Percentiles rank a stretch among this genome's conserved stretches.
Evolutionary conservation across 1,140 invertebrate genomes (phyloP).

Genomic region (Forficula auricularia): DNA sequence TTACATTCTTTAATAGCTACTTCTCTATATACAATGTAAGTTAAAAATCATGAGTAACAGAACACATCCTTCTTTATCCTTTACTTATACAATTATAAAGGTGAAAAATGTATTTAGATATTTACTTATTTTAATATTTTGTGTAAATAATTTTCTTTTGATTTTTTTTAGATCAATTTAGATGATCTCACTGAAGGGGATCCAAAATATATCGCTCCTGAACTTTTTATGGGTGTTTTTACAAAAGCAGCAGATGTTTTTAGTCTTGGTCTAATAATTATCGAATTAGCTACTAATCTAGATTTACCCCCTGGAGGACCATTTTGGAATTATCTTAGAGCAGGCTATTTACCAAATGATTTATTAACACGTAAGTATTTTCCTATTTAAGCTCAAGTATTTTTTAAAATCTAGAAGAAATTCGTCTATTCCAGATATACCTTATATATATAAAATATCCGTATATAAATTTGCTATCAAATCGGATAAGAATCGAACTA

Average conservation of each 20-base stretch:
- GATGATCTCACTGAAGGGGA: constrained; percentile 50
- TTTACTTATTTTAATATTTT: too few relatives aligned
- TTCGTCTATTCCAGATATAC: neutral
- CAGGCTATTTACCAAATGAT: constrained; percentile 26
- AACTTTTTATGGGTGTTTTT: constrained; percentile 45
- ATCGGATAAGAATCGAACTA: too few relatives aligned
- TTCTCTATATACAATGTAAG: too few relatives aligned
- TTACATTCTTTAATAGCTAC: too few relatives aligned
- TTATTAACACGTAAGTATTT: constrained; percentile 19
- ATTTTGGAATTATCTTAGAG: constrained; percentile 47
- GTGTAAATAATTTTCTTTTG: too few relatives aligned
- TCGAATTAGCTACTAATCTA: constrained; percentile 52
- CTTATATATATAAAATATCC: too few relatives aligned
- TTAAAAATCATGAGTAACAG: too few relatives aligned
- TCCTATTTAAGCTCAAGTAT: neutral
- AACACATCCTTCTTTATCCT: too few relatives aligned
- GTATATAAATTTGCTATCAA: too few relatives aligned
- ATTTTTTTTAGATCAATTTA: constrained; percentile 25
- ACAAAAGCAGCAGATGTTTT: constrained; percentile 41
- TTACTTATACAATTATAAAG: too few relatives aligned
- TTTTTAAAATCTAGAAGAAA: neutral
- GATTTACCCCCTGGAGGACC: constrained; percentile 47
- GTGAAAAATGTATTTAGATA: too few relatives aligned
- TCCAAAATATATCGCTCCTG: constrained; percentile 54
- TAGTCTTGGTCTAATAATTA: constrained; percentile 51